Conservation (phyloP, 2,113 vertebrate genomes). For the Apteryx mantelli region DNA sequence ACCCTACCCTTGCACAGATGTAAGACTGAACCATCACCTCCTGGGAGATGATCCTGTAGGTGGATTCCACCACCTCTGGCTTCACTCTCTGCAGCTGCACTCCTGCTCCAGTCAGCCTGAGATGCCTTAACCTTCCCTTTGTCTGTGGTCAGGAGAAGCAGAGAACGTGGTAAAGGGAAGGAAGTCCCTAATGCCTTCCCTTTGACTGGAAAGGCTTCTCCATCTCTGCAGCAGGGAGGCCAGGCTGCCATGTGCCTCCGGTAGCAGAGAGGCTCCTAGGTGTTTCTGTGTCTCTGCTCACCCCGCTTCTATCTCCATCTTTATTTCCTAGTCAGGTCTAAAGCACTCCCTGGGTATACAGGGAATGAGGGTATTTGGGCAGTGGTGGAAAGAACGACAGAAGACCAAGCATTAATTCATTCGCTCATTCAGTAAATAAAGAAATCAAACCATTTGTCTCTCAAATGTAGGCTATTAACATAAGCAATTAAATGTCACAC, state of each 20-base stretch:
- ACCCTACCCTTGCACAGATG: neutral
- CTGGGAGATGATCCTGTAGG: neutral
- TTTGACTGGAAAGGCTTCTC: rapidly evolving
- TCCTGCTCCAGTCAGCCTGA: neutral
- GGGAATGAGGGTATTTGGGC: neutral
- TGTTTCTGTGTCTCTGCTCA: neutral
- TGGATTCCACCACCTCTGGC: neutral
- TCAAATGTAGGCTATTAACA: neutral
- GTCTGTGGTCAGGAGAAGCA: too few relatives aligned
- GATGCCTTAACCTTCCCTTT: neutral
- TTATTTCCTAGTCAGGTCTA: neutral
- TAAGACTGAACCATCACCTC: neutral
- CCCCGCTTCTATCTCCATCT: neutral
- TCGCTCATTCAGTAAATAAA: neutral
- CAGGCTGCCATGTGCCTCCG: neutral
- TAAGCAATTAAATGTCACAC: neutral
- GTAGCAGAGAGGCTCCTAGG: neutral
- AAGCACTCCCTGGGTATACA: rapidly evolving
- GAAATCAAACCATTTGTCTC: neutral
- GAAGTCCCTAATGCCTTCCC: neutral
- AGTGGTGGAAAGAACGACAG: neutral
- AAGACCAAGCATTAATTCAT: neutral
- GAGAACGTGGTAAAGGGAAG: neutral
- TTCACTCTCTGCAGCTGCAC: neutral
- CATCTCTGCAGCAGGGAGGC: neutral